Conservation (phyloP, 2,113 vertebrate species). For the Upupa epops region DNA sequence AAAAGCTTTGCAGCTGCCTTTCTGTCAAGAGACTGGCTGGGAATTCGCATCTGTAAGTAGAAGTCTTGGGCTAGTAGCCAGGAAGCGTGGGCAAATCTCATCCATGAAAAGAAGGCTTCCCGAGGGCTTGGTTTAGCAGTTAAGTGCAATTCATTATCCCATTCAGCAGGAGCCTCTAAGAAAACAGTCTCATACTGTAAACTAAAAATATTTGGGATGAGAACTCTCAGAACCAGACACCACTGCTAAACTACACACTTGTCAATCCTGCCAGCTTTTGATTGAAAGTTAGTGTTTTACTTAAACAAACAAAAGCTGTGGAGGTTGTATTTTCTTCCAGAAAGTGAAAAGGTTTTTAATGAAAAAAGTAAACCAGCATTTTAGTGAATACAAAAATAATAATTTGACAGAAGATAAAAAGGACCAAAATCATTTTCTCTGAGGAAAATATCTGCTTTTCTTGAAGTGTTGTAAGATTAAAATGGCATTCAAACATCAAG, state of each 20-base stretch:
- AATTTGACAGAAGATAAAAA: background rate
- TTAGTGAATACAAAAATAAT: background rate
- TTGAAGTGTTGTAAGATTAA: background rate
- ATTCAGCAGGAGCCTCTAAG: background rate
- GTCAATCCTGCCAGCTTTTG: background rate
- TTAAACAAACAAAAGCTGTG: background rate
- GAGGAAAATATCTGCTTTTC: background rate
- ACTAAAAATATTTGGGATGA: background rate
- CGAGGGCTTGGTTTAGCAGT: too few species aligned
- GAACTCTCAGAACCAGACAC: background rate
- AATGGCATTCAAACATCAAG: background rate
- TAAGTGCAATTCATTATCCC: background rate
- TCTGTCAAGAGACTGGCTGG: background rate
- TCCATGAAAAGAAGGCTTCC: too few species aligned
- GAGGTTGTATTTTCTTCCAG: background rate
- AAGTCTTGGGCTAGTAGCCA: background rate
- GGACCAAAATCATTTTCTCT: background rate
- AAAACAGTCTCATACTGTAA: background rate
- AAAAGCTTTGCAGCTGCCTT: accelerated
- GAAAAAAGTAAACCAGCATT: background rate
- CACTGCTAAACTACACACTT: background rate
- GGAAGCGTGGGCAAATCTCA: accelerated
- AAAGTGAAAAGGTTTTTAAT: background rate
- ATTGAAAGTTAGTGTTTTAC: background rate
- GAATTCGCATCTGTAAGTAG: background rate